A percentile compares a stretch with the other conserved stretches of the same genome.
Evolutionary conservation across 1,140 invertebrate species (phyloP).

Genomic region (Papilio polytes): DNA sequence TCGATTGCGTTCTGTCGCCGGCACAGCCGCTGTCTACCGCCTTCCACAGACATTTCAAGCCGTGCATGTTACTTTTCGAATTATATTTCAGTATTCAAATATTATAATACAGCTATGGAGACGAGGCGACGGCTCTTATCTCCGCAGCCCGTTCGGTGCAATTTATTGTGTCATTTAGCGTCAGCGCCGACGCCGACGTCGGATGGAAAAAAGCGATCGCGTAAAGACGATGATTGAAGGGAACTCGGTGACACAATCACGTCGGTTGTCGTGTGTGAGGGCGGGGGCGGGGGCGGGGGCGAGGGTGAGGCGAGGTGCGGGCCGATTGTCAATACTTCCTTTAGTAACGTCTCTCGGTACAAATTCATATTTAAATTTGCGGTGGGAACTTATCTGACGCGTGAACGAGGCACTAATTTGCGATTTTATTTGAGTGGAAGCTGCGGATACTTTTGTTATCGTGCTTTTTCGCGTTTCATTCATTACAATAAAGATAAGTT

Average conservation of each 20-base stretch:
- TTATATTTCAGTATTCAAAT: constrained; percentile 5
- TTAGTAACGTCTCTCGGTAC: not conserved
- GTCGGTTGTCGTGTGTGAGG: not conserved
- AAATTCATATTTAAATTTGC: constrained; percentile 8
- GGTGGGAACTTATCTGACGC: constrained; percentile 4
- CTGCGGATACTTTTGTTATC: constrained; percentile 18
- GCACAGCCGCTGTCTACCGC: not conserved
- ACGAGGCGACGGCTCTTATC: constrained; percentile 3
- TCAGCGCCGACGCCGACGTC: not conserved
- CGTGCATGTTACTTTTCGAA: not conserved
- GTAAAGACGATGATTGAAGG: constrained; percentile 17
- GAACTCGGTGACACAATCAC: not conserved
- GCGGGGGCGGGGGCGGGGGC: not conserved
- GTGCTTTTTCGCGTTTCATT: constrained; percentile 20
- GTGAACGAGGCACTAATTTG: constrained; percentile 10
- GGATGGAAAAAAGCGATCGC: not conserved
- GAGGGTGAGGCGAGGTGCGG: not conserved
- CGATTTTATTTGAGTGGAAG: constrained; percentile 15
- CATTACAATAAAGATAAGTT: constrained; percentile 17
- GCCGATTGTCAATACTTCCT: not conserved
- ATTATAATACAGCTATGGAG: constrained; percentile 26
- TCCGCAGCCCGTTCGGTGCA: not conserved
- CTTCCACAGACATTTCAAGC: not conserved
- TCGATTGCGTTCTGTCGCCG: not conserved
- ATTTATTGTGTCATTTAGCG: constrained; percentile 17